Conservation (phyloP, 2,888 invertebrate genomes). For the Harpalus rufipes region DNA sequence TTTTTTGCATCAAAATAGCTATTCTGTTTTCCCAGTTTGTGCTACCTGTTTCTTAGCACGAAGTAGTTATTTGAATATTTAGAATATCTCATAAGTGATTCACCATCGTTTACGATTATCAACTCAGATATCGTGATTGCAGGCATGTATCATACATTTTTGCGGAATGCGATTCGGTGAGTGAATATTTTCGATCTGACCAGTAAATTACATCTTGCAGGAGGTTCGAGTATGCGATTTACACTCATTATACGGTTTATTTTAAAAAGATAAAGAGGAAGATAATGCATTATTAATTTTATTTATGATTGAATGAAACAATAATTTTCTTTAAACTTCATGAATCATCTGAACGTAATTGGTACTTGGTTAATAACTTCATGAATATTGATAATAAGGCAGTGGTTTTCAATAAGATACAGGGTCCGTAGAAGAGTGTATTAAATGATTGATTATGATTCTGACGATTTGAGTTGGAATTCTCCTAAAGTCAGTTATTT, state of each 20-base stretch:
- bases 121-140: background rate
- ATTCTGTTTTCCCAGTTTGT: background rate
- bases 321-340: constrained; percentile 29
- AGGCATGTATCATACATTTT: constrained; percentile 22
- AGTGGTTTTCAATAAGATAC: constrained; percentile 24
- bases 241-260: constrained; percentile 23
- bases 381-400: constrained; percentile 38
- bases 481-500: too few relatives aligned
- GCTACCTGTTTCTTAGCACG: background rate
- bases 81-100: constrained; percentile 5
- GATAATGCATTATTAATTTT: constrained; percentile 18
- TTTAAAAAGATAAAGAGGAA: constrained; percentile 9
- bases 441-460: background rate
- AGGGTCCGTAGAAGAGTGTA: background rate
- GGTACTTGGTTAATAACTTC: constrained; percentile 30
- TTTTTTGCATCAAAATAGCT: too few relatives aligned
- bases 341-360: constrained; percentile 23
- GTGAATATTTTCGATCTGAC: constrained; percentile 8
- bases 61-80: constrained; percentile 10
- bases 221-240: background rate
- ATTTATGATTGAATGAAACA: constrained; percentile 33
- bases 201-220: background rate
- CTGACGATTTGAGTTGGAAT: background rate
- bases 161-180: background rate
- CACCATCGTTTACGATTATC: background rate